These are phyloP conservation scores for Lates japonicus DNA, from an alignment of 2,797 vertebrate genomes.

Conservation along the genomic window DNA sequence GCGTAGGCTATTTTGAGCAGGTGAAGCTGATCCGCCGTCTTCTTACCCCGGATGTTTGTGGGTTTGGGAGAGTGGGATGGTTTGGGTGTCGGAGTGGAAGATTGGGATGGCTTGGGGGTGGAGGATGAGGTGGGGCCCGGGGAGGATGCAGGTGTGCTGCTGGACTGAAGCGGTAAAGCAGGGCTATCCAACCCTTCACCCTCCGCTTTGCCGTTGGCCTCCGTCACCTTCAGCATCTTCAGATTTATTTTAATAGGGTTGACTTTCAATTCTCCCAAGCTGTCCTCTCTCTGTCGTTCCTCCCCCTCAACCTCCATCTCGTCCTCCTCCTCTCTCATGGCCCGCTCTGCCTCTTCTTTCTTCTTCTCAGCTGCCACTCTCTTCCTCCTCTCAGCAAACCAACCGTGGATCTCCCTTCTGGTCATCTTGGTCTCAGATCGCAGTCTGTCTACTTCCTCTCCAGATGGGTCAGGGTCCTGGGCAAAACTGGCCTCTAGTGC, in stretches of 20 bases:
- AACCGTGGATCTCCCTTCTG: slow-evolving; percentile 95
- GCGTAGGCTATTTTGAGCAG: slow-evolving; percentile 94
- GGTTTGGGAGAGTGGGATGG: slow-evolving; percentile 72
- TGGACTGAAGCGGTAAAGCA: slow-evolving; percentile 47
- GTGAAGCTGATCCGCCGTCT: slow-evolving; percentile 94
- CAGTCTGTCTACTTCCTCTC: slow-evolving; percentile 94
- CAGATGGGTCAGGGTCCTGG: slow-evolving; percentile 88
- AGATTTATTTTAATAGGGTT: slow-evolving; percentile 99
- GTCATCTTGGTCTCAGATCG: slow-evolving; percentile 98
- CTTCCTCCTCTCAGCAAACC: slow-evolving; percentile 95
- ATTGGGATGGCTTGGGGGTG: slow-evolving; percentile 53
- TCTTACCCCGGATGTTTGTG: slow-evolving; percentile 87
- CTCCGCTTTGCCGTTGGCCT: slow-evolving; percentile 90
- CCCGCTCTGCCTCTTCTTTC: slow-evolving; percentile 85
- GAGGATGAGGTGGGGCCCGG: slow-evolving; percentile 36
- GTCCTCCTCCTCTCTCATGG: slow-evolving; percentile 81
- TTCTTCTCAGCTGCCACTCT: slow-evolving; percentile 87
- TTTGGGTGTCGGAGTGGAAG: slow-evolving; percentile 62
- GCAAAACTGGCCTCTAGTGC: slow-evolving; percentile 95
- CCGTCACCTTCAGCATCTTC: slow-evolving; percentile 96
- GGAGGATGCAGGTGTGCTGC: slow-evolving; percentile 52
- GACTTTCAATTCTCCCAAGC: slow-evolving; percentile 89
- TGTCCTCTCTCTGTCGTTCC: slow-evolving; percentile 81
- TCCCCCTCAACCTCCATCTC: slow-evolving; percentile 82
- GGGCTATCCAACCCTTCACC: slow-evolving; percentile 60